A percentile compares a stretch with the other conserved stretches of the same genome.
These are phyloP conservation scores for Ellobius talpinus DNA, from an alignment of 2,113 vertebrate species.

Conservation along the genomic window DNA sequence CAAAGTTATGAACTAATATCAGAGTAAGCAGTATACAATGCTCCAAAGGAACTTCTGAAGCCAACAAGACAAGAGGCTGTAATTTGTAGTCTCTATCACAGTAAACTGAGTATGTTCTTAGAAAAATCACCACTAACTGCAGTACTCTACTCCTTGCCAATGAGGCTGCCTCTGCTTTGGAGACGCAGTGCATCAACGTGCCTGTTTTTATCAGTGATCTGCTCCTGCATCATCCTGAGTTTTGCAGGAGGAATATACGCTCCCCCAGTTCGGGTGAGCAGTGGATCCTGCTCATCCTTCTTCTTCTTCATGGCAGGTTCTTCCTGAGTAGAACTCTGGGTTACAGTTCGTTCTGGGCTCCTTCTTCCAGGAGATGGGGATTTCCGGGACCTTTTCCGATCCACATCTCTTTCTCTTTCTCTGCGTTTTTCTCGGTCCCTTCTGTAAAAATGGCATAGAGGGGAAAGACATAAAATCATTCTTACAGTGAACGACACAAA, in stretches of 20 bases:
- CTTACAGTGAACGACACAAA: constrained; percentile 6
- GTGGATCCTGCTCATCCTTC: constrained; percentile 96
- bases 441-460: constrained; percentile 56
- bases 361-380: constrained; percentile 86
- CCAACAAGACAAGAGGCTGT: not conserved
- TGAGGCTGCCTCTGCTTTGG: not conserved
- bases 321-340: constrained; percentile 79
- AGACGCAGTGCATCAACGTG: constrained; percentile 65
- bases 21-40: not conserved
- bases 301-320: constrained; percentile 93
- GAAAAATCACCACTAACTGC: not conserved
- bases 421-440: constrained; percentile 83
- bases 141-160: not conserved
- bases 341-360: constrained; percentile 79
- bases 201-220: constrained; percentile 99
- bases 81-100: not conserved
- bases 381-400: constrained; percentile 89
- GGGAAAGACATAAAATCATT: not conserved
- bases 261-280: constrained; percentile 96
- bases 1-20: not conserved
- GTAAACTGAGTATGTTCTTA: not conserved
- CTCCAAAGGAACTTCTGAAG: not conserved
- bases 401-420: constrained; percentile 88
- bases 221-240: constrained; percentile 98
- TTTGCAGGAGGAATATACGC: constrained; percentile 98